A percentile compares a stretch with the other conserved stretches of the same genome.
Conservation (phyloP, 37 sponge, comb jelly and placozoan genomes). For the Halisarca cf. caerulea region DNA sequence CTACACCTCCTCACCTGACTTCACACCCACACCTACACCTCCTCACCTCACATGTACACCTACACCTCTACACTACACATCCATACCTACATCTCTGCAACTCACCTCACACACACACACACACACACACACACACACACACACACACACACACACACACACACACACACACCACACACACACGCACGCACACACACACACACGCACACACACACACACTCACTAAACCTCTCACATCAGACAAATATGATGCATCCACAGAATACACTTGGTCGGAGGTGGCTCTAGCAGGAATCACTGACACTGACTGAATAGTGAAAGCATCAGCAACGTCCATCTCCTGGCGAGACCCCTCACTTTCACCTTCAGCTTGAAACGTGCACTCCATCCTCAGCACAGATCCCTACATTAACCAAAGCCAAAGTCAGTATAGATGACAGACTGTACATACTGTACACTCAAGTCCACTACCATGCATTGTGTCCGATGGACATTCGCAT, state of each 20-base stretch:
- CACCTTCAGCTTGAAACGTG: constrained; percentile 42
- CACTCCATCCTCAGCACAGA: constrained; percentile 48
- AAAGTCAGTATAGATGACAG: not conserved
- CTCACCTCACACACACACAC: not conserved
- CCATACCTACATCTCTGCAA: too few relatives aligned
- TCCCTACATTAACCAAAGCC: constrained; percentile 37
- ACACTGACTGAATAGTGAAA: constrained; percentile 47
- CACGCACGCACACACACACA: too few relatives aligned
- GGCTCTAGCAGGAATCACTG: constrained; percentile 31
- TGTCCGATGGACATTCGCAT: too few relatives aligned
- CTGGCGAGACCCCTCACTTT: too few relatives aligned
- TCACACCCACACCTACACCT: too few relatives aligned
- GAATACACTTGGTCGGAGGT: constrained; percentile 42
- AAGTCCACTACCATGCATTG: too few relatives aligned
- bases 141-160: too few relatives aligned
- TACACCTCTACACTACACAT: too few relatives aligned
- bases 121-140: not conserved
- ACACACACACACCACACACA: not conserved
- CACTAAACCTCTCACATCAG: constrained; percentile 19
- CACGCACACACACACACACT: too few relatives aligned
- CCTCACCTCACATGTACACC: too few relatives aligned
- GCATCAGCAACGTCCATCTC: constrained; percentile 40
- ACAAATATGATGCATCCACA: constrained; percentile 21
- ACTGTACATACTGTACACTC: not conserved
- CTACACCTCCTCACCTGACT: too few relatives aligned